Percentiles rank a stretch among this genome's conserved stretches.
Conservation (phyloP, 2,888 invertebrate species). For the Stegana nigrithorax region DNA sequence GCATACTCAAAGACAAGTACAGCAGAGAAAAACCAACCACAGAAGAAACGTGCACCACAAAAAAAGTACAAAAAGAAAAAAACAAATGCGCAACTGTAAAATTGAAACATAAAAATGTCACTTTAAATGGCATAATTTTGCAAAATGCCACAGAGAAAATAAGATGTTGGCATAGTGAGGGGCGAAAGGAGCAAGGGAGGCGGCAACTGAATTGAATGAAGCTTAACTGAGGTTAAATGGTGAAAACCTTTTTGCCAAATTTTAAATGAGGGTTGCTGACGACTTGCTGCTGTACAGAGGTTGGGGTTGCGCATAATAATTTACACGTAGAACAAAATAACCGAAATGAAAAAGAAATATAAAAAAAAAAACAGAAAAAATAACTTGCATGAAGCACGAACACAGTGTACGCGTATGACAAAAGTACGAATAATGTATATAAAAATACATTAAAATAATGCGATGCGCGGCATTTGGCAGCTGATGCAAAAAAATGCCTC, state of each 20-base stretch:
- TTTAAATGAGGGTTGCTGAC: conserved; percentile 14
- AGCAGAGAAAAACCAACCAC: not conserved
- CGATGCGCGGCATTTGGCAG: conserved; percentile 50
- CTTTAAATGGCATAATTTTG: conserved; percentile 52
- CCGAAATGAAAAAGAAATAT: conserved; percentile 12
- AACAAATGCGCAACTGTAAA: too few relatives aligned
- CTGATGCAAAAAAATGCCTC: too few relatives aligned
- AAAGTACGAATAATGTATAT: conserved; percentile 33
- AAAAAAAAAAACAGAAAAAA: not conserved
- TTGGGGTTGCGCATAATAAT: conserved; percentile 3
- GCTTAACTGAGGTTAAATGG: conserved; percentile 39
- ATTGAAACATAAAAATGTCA: conserved; percentile 53
- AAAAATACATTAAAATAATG: conserved; percentile 65
- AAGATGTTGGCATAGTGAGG: too few relatives aligned
- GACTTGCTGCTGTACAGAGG: not conserved
- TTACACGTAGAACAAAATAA: not conserved
- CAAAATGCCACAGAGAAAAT: conserved; percentile 20
- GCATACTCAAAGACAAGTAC: conserved; percentile 17
- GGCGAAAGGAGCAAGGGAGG: not conserved
- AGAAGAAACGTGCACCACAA: not conserved
- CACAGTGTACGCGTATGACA: conserved; percentile 15
- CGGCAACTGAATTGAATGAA: not conserved
- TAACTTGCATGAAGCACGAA: conserved; percentile 5
- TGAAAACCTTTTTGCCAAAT: conserved; percentile 33
- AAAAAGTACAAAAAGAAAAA: too few relatives aligned